Percentiles rank a stretch among this genome's conserved stretches.
phyloP scores from a whole-genome alignment of 1,140 invertebrate genomes.

The Drosophila melanogaster region Release_6_plus_ISO1_MT NT_033779.5:6095501-6096000 shows the following conservation, averaged over 20 bases:
- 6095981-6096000: conserved; percentile 26
- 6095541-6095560: conserved; percentile 88
- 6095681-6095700: conserved; percentile 22
- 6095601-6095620: conserved; percentile 76
- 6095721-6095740: conserved; percentile 81
- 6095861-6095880: not conserved
- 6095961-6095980: conserved; percentile 13
- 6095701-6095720: conserved; percentile 53
- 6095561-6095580: conserved; percentile 36
- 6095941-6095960: conserved; percentile 42
- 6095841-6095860: conserved; percentile 27
- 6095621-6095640: conserved; percentile 44
- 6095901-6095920: conserved; percentile 45
- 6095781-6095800: conserved; percentile 19
- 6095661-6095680: not conserved
- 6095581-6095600: conserved; percentile 75
- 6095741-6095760: conserved; percentile 57
- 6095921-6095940: conserved; percentile 55
- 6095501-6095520: conserved; percentile 85
- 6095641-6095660: conserved; percentile 7
- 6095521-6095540: conserved; percentile 93
- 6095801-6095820: conserved; percentile 61
- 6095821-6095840: conserved; percentile 18
- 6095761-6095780: conserved; percentile 13
- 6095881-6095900: conserved; percentile 41